Evolutionary conservation across 37 sponge, comb jelly and placozoan species (phyloP).

Genomic region (Petrosia ficiformis): DNA sequence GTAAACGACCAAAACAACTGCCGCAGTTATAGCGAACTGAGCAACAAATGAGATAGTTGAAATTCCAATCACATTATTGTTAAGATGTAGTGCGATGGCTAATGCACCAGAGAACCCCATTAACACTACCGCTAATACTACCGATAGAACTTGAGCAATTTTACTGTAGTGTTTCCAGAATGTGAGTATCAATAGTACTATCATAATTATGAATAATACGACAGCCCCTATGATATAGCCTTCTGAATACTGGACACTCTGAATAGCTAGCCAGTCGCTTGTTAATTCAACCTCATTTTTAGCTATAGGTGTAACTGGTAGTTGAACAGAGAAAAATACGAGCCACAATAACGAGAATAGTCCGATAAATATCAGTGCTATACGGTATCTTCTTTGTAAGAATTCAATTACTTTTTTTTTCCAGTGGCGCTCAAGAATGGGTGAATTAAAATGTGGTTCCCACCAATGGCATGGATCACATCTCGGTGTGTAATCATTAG

Average conservation of each 20-base stretch:
- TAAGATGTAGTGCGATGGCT: conserved; percentile 17
- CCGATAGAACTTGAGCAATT: conserved; percentile 31
- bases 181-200: conserved; percentile 31
- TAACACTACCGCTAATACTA: conserved; percentile 31
- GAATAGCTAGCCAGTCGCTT: conserved; percentile 15
- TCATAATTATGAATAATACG: conserved; percentile 17
- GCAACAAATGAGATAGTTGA: conserved; percentile 67
- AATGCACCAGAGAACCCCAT: conserved; percentile 47
- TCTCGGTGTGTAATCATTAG: background rate
- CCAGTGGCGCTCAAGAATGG: conserved; percentile 47
- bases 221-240: conserved; percentile 50
- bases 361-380: conserved; percentile 50
- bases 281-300: background rate
- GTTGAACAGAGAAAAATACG: conserved; percentile 61
- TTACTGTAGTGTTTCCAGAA: conserved; percentile 34
- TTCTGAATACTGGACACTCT: conserved; percentile 30
- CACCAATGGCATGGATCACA: conserved; percentile 33
- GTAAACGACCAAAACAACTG: conserved; percentile 63
- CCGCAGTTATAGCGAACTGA: conserved; percentile 66
- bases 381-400: conserved; percentile 49
- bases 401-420: conserved; percentile 71
- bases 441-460: conserved; percentile 60
- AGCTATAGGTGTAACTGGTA: conserved; percentile 22
- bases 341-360: conserved; percentile 71
- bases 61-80: conserved; percentile 14